Percentiles rank a stretch among this genome's conserved stretches.
Evolutionary conservation across 2,888 invertebrate species (phyloP).

Genomic region (Drosophila ustulata): DNA sequence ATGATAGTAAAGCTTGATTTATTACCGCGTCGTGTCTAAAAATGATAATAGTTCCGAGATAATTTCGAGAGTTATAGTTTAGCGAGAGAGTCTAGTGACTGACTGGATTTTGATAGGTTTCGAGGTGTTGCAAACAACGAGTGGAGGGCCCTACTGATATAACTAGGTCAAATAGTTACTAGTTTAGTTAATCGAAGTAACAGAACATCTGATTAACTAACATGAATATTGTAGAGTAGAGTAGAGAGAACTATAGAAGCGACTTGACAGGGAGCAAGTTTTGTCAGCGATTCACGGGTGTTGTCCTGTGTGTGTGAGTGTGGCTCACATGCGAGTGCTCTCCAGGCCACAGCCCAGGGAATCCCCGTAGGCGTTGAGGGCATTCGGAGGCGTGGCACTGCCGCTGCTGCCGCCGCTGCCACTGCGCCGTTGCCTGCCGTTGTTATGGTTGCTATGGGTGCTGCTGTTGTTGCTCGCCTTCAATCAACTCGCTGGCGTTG

Average conservation of each 20-base stretch:
- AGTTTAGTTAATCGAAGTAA: slow-evolving; percentile 30
- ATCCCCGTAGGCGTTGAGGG: slow-evolving; percentile 30
- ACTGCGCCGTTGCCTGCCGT: slow-evolving; percentile 21
- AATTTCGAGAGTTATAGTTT: slow-evolving; percentile 15
- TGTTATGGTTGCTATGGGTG: slow-evolving; percentile 19
- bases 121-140: slow-evolving; percentile 58
- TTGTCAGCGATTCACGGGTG: slow-evolving; percentile 17
- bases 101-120: slow-evolving; percentile 9
- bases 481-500: slow-evolving; percentile 70
- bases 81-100: background rate
- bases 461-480: slow-evolving; percentile 36
- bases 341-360: slow-evolving; percentile 64
- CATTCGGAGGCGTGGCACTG: slow-evolving; percentile 39
- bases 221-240: slow-evolving; percentile 46
- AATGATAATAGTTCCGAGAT: slow-evolving; percentile 7
- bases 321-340: slow-evolving; percentile 80
- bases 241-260: slow-evolving; percentile 35
- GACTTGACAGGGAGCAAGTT: slow-evolving; percentile 24
- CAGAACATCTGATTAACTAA: slow-evolving; percentile 42
- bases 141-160: slow-evolving; percentile 52
- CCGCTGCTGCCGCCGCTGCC: slow-evolving; percentile 29
- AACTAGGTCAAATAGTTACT: slow-evolving; percentile 23
- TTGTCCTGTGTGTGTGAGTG: background rate
- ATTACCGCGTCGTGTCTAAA: slow-evolving; percentile 30
- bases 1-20: slow-evolving; percentile 51